phyloP scores from a whole-genome alignment of 1,140 invertebrate genomes.

The Luehdorfia chinensis region DNA sequence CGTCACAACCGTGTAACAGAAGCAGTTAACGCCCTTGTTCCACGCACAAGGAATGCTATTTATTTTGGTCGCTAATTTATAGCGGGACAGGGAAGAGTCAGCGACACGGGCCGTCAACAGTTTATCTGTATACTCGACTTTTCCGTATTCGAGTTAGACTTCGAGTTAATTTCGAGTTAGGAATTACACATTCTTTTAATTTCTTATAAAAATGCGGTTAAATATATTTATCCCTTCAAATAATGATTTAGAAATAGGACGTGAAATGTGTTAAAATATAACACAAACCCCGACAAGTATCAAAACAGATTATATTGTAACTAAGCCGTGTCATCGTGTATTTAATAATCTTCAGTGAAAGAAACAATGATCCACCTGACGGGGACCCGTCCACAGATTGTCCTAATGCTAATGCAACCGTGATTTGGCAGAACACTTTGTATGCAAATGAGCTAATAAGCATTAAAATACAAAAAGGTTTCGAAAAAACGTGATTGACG shows the following conservation, averaged over 20 bases:
- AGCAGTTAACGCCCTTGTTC: slow-evolving; percentile 39
- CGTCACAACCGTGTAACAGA: slow-evolving; percentile 18
- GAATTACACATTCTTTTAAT: too few relatives aligned
- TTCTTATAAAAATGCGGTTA: too few relatives aligned
- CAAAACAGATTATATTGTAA: too few relatives aligned
- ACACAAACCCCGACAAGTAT: too few relatives aligned
- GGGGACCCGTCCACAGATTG: slow-evolving; percentile 26
- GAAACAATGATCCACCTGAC: slow-evolving; percentile 17
- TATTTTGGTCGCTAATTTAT: slow-evolving; percentile 53
- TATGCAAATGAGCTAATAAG: slow-evolving; percentile 58
- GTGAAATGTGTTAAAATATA: too few relatives aligned
- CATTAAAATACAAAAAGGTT: slow-evolving; percentile 41
- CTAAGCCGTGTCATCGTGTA: too few relatives aligned
- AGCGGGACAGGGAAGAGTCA: slow-evolving; percentile 21
- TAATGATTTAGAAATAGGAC: too few relatives aligned
- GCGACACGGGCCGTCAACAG: slow-evolving; percentile 2
- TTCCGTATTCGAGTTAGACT: too few relatives aligned
- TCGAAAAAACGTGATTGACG: slow-evolving; percentile 43
- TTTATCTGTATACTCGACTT: slow-evolving; percentile 11
- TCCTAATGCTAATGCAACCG: slow-evolving; percentile 38
- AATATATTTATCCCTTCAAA: too few relatives aligned
- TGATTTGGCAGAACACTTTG: slow-evolving; percentile 59
- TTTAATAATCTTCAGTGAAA: background rate
- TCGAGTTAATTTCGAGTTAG: too few relatives aligned
- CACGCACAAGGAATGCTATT: slow-evolving; percentile 33